Percentiles rank a stretch among this genome's conserved stretches.
Evolutionary conservation across 2,888 invertebrate species (phyloP).

Genomic region (Phymatocera aterrima): DNA sequence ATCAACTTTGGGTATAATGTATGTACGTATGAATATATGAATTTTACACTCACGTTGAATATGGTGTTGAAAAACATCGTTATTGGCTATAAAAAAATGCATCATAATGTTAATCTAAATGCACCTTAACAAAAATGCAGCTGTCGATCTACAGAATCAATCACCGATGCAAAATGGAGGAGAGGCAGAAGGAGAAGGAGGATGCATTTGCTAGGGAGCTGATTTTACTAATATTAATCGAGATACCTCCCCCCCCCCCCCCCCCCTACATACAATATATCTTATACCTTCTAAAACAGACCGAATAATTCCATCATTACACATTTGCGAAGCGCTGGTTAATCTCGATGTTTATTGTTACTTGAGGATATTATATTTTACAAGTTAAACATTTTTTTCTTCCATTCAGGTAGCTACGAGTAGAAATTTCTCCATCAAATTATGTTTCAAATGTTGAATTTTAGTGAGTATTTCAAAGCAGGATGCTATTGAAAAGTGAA

Average conservation of each 20-base stretch:
- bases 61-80: background rate
- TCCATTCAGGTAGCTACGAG: background rate
- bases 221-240: constrained; percentile 42
- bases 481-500: background rate
- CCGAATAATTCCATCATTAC: constrained; percentile 58
- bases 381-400: background rate
- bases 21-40: too few relatives aligned
- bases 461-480: background rate
- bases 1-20: background rate
- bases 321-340: constrained; percentile 61
- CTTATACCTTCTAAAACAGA: constrained; percentile 39
- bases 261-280: constrained; percentile 47
- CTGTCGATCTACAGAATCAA: constrained; percentile 90
- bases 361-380: background rate
- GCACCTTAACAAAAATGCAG: constrained; percentile 76
- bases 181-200: constrained; percentile 88
- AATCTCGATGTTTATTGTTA: constrained; percentile 60
- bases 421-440: background rate
- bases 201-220: constrained; percentile 85
- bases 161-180: constrained; percentile 87
- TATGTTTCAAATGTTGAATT: background rate
- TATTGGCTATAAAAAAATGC: background rate
- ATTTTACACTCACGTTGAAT: background rate
- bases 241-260: too few relatives aligned
- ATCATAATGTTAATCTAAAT: constrained; percentile 28